A percentile compares a stretch with the other conserved stretches of the same genome.
phyloP scores from a whole-genome alignment of 2,888 invertebrate species.

The Cephus pygmeus region DNA sequence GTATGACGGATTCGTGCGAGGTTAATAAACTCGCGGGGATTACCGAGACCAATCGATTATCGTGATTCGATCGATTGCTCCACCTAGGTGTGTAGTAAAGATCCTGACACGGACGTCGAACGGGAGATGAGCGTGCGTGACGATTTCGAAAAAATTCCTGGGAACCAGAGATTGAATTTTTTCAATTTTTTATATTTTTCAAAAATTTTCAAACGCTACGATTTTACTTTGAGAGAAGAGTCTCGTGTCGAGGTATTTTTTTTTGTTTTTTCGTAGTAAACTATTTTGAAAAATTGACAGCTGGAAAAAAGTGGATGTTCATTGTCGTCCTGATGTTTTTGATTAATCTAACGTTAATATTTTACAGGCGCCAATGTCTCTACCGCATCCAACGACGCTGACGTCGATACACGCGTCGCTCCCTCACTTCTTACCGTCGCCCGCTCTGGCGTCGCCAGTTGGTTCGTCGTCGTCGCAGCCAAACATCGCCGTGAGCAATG shows the following conservation, averaged over 20 bases:
- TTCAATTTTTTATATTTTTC: background rate
- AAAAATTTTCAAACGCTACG: background rate
- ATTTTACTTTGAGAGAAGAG: background rate
- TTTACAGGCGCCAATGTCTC: constrained; percentile 70
- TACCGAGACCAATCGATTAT: background rate
- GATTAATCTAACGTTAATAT: constrained; percentile 15
- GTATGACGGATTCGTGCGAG: background rate
- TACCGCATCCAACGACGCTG: constrained; percentile 74
- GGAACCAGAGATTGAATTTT: background rate
- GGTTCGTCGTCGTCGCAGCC: constrained; percentile 80
- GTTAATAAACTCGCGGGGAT: background rate
- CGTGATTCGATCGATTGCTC: background rate
- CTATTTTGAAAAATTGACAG: no score
- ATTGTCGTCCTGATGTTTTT: background rate
- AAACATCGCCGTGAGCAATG: constrained; percentile 78
- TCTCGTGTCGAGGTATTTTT: background rate
- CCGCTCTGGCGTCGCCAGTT: constrained; percentile 91
- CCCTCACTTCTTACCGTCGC: constrained; percentile 92
- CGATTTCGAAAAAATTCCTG: background rate
- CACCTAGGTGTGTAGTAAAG: background rate
- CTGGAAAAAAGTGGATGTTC: background rate
- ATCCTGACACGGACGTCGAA: background rate
- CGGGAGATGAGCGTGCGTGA: background rate
- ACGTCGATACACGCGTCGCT: constrained; percentile 79
- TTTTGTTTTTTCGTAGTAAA: background rate